Percentiles rank a stretch among this genome's conserved stretches.
phyloP scores from a whole-genome alignment of 2,113 vertebrate species.

The Crotalus viridis region DNA sequence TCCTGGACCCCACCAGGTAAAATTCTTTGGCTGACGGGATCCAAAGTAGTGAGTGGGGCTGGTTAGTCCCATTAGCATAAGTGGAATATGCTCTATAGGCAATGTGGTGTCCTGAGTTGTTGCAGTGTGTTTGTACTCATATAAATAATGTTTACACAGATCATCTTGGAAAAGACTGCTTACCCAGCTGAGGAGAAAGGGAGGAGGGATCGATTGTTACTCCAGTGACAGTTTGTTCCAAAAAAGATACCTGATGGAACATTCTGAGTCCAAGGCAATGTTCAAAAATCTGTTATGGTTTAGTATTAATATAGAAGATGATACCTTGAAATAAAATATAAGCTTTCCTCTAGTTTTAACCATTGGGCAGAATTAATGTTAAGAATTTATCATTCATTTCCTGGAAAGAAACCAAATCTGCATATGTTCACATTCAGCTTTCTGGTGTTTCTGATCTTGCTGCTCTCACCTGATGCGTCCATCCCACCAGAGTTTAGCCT shows the following conservation, averaged over 20 bases:
- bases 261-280: not conserved
- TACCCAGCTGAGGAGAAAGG: not conserved
- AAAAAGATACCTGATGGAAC: not conserved
- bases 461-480: not conserved
- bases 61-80: too few species aligned
- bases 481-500: not conserved
- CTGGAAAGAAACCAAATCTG: not conserved
- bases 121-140: not conserved
- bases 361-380: conserved; percentile 15
- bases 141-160: not conserved
- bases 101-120: not conserved
- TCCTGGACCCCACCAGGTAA: too few species aligned
- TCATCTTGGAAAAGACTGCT: not conserved
- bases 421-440: not conserved
- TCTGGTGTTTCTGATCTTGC: conserved; percentile 11
- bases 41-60: too few species aligned
- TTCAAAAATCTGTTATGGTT: not conserved
- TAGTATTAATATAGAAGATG: not conserved
- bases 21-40: too few species aligned
- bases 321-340: not conserved
- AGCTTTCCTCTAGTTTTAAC: not conserved
- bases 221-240: not conserved
- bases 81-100: not conserved
- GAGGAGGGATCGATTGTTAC: not conserved
- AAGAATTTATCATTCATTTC: accelerated